These are phyloP conservation scores for Catocala sponsa DNA, from an alignment of 2,888 invertebrate genomes.

Conservation along the genomic window DNA sequence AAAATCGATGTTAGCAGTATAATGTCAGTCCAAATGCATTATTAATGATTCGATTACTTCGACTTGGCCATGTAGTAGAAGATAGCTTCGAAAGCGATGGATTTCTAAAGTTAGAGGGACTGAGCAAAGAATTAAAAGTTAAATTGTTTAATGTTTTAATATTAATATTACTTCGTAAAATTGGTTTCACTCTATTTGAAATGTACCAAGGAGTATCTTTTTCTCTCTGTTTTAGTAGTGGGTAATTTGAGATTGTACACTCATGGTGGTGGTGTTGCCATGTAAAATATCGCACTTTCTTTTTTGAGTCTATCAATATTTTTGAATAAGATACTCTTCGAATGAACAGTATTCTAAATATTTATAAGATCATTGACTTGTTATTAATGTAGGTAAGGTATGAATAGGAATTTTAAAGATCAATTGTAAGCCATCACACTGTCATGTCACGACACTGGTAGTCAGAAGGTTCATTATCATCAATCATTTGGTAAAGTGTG, in stretches of 20 bases:
- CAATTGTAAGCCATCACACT: conserved; percentile 69
- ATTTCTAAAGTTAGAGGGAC: conserved; percentile 14
- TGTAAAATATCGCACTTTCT: conserved; percentile 41
- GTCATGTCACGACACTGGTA: conserved; percentile 65
- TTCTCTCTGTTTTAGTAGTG: conserved; percentile 58
- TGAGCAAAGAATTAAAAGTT: conserved; percentile 11
- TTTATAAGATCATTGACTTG: conserved; percentile 55
- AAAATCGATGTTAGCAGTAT: not conserved
- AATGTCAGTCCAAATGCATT: not conserved
- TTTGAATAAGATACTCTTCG: conserved; percentile 71
- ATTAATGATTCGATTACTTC: conserved; percentile 1
- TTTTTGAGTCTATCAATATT: conserved; percentile 33
- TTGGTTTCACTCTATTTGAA: conserved; percentile 52
- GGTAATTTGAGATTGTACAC: conserved; percentile 21
- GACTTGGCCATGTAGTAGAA: not conserved
- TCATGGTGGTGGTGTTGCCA: conserved; percentile 52
- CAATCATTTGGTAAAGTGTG: conserved; percentile 66
- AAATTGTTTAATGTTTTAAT: not conserved
- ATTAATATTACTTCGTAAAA: conserved; percentile 51
- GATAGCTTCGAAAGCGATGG: conserved; percentile 6
- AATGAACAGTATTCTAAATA: conserved; percentile 54
- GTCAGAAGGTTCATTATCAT: conserved; percentile 56
- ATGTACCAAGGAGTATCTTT: conserved; percentile 76
- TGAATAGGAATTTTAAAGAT: conserved; percentile 51
- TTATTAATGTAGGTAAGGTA: conserved; percentile 59